Percentiles rank a stretch among this genome's conserved stretches.
These are phyloP conservation scores for Pomacea maculata DNA, from an alignment of 1,140 invertebrate genomes.

Conservation along the genomic window DNA sequence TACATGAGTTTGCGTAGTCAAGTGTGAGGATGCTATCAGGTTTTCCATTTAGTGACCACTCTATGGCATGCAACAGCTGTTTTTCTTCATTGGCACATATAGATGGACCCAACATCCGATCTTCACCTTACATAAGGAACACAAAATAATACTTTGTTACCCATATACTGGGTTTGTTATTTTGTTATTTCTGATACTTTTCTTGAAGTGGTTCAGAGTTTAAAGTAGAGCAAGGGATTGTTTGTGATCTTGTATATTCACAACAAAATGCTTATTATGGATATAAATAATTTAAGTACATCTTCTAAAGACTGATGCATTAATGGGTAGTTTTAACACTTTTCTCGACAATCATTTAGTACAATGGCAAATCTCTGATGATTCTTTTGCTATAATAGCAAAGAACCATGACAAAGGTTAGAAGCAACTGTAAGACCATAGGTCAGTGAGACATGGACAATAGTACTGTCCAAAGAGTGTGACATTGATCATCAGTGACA, in stretches of 20 bases:
- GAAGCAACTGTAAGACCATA: no score
- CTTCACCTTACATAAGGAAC: not conserved
- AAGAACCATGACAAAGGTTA: no score
- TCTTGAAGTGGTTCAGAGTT: not conserved
- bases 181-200: not conserved
- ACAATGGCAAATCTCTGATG: no score
- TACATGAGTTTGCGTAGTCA: constrained; percentile 37
- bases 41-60: constrained; percentile 10
- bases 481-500: not conserved
- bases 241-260: not conserved
- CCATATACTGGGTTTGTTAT: not conserved
- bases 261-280: not conserved
- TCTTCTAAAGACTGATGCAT: no score
- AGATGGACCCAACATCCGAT: not conserved
- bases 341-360: no score
- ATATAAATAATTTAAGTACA: no score
- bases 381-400: no score
- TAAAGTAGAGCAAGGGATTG: not conserved
- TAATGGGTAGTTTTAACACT: no score
- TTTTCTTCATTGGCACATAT: constrained; percentile 24
- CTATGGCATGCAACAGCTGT: constrained; percentile 24
- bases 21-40: constrained; percentile 33
- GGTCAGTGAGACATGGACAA: no score
- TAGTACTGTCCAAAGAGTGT: no score
- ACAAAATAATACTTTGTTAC: not conserved